phyloP scores from a whole-genome alignment of 2,888 invertebrate genomes.

The Eurytoma californica region DNA sequence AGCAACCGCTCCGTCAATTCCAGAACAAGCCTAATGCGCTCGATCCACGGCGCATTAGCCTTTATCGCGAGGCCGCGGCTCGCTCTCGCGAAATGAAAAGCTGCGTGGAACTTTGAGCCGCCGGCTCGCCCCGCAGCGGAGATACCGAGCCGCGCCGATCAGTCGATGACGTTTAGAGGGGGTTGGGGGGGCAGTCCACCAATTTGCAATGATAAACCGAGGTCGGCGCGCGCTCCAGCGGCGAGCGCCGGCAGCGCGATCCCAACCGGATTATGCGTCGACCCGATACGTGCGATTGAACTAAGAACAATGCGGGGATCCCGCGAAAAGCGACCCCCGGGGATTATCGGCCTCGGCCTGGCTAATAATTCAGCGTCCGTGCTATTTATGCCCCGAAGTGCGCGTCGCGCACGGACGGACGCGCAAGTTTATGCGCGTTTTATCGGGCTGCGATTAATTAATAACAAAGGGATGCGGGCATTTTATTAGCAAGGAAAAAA shows the following conservation, averaged over 20 bases:
- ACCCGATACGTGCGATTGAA: conserved; percentile 9
- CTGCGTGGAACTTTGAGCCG: conserved; percentile 22
- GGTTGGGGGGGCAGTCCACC: not conserved
- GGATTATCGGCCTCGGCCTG: not conserved
- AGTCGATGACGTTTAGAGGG: not conserved
- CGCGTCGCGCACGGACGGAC: not conserved
- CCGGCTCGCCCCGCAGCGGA: too few species aligned
- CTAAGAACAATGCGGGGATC: conserved; percentile 18
- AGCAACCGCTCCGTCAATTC: not conserved
- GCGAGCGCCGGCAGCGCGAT: not conserved
- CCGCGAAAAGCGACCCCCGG: not conserved
- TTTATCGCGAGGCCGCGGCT: not conserved
- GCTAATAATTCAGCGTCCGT: not conserved
- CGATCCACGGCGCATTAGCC: conserved; percentile 18
- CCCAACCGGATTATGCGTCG: not conserved
- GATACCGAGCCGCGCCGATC: not conserved
- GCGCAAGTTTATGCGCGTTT: not conserved
- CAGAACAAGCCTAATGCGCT: not conserved
- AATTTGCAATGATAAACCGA: not conserved
- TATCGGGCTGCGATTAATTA: too few species aligned
- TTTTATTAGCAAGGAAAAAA: too few species aligned
- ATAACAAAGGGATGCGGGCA: too few species aligned
- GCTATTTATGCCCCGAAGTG: conserved; percentile 2
- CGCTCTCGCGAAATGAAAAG: conserved; percentile 32
- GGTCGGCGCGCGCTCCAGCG: not conserved